Percentiles rank a stretch among this genome's conserved stretches.
Evolutionary conservation across 92 coral and sea anemone genomes (phyloP).

Genomic region (Diadumene lineata): DNA sequence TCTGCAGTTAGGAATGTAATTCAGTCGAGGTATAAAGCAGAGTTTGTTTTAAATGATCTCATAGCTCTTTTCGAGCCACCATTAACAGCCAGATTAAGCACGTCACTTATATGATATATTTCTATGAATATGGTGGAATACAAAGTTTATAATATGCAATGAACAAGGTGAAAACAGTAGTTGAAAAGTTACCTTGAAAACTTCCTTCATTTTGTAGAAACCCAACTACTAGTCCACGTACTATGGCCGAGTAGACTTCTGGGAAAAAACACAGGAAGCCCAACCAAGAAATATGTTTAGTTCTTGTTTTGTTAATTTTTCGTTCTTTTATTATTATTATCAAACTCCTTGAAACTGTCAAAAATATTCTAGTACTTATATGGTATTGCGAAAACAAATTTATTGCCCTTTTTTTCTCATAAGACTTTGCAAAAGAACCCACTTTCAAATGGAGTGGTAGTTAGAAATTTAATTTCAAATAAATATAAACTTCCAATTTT

Average conservation of each 20-base stretch:
- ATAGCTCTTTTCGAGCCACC: background rate
- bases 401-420: too few relatives aligned
- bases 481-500: too few relatives aligned
- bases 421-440: too few relatives aligned
- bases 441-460: too few relatives aligned
- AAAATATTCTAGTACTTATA: too few relatives aligned
- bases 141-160: background rate
- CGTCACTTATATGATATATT: background rate
- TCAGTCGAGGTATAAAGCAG: background rate
- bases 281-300: background rate
- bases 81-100: background rate
- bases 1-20: background rate
- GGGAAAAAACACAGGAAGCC: constrained; percentile 9
- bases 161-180: background rate
- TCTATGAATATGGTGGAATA: background rate
- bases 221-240: background rate
- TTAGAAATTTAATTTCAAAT: too few relatives aligned
- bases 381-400: too few relatives aligned
- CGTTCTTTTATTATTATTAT: too few relatives aligned
- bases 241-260: background rate
- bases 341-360: too few relatives aligned
- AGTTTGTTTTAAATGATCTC: constrained; percentile 9
- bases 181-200: background rate
- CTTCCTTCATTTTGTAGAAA: constrained; percentile 15
- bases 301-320: too few relatives aligned